Percentiles rank a stretch among this genome's conserved stretches.
Conservation (phyloP, 2,888 invertebrate species). For the Drosophila ezoana region DNA sequence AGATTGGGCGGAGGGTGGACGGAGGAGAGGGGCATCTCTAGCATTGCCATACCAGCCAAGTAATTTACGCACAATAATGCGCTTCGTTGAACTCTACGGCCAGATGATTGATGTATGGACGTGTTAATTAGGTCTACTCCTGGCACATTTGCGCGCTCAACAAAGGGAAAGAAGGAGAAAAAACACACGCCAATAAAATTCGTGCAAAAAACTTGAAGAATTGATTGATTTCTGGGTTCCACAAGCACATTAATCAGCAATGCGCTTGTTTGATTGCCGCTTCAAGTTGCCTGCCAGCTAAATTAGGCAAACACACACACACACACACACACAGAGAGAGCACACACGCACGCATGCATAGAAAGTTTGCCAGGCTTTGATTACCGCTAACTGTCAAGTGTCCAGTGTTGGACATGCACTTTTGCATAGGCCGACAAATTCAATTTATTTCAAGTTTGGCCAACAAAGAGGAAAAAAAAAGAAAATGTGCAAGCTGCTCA, state of each 20-base stretch:
- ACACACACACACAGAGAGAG: conserved; percentile 1
- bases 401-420: conserved; percentile 66
- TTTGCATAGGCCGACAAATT: conserved; percentile 66
- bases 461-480: conserved; percentile 27
- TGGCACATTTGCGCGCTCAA: conserved; percentile 52
- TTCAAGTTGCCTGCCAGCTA: conserved; percentile 45
- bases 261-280: conserved; percentile 69
- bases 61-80: conserved; percentile 82
- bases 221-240: conserved; percentile 71
- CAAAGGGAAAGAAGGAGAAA: conserved; percentile 11
- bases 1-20: background rate
- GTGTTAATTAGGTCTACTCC: conserved; percentile 79
- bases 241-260: conserved; percentile 75
- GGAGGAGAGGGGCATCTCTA: background rate
- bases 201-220: conserved; percentile 63
- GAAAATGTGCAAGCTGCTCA: conserved; percentile 75
- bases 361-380: conserved; percentile 59
- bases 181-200: conserved; percentile 44
- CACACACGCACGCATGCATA: background rate
- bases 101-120: conserved; percentile 80
- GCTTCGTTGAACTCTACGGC: conserved; percentile 74
- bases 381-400: conserved; percentile 68
- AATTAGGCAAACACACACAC: conserved; percentile 39
- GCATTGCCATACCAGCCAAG: conserved; percentile 56
- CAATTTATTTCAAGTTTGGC: conserved; percentile 72